A percentile compares a stretch with the other conserved stretches of the same genome.
These are phyloP conservation scores for Ctenoplectra terminalis DNA, from an alignment of 1,140 invertebrate genomes.

Conservation along the genomic window DNA sequence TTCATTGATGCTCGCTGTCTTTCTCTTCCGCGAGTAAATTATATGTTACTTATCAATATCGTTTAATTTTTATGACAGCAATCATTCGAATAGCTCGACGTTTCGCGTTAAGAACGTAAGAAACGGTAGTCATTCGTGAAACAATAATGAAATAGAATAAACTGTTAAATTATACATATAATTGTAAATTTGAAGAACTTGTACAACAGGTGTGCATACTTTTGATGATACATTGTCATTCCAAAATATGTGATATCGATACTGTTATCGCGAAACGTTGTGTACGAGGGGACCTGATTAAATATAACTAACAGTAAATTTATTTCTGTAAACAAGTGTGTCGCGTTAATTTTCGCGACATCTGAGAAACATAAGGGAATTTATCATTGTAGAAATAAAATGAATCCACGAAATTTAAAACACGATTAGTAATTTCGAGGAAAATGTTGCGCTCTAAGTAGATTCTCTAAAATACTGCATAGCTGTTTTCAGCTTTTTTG, in stretches of 20 bases:
- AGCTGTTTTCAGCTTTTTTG: slow-evolving; percentile 16
- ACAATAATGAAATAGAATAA: not conserved
- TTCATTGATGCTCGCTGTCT: too few relatives aligned
- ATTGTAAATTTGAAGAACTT: too few relatives aligned
- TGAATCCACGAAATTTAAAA: not conserved
- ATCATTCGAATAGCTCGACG: too few relatives aligned
- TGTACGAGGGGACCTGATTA: not conserved
- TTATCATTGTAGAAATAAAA: not conserved
- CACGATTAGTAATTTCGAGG: not conserved
- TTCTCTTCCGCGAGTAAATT: not conserved
- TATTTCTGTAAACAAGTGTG: not conserved
- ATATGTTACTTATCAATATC: not conserved
- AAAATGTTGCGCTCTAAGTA: not conserved
- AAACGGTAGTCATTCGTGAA: not conserved
- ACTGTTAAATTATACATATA: too few relatives aligned
- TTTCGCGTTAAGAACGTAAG: not conserved
- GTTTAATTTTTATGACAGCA: not conserved
- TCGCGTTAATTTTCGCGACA: not conserved
- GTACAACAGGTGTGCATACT: not conserved
- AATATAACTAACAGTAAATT: not conserved
- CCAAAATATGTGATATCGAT: not conserved
- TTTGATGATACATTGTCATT: not conserved
- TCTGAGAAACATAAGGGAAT: not conserved
- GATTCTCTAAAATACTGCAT: slow-evolving; percentile 19
- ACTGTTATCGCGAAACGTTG: not conserved